Evolutionary conservation across 2,797 vertebrate species (phyloP), one percentile per base, ranked within the genome.

Genomic region (Cottoperca gobio): DNA sequence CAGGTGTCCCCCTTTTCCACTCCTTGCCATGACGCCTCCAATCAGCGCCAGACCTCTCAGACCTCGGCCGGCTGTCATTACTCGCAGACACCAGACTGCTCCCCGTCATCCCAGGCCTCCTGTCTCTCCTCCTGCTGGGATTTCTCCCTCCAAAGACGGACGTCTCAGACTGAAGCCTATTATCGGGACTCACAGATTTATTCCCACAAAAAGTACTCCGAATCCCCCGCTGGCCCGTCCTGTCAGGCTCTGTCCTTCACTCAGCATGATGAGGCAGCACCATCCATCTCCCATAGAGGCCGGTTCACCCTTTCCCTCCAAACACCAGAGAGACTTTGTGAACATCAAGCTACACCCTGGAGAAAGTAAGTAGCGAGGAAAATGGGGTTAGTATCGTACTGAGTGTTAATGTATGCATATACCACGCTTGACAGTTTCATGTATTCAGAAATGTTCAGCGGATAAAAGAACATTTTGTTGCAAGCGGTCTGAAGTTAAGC

Each of bases 131-230:
- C 78, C 73, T 54, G 61, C 71, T 82, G 81, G 78, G 77, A 74
- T n/a, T 75, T 79, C 35, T 78, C 74, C 8, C 55, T 73, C 52
- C 84, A 86, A 49, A 75, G 53, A 42, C 77, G 73, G 21, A 19
- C 48, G 11, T 48, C 54, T 67, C 81, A 77, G 64, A 48, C 45
- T 8, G 67, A 54, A 64, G 63, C 59, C 52, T 35, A n/a, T 87
- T 62, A 76, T 90, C 79, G 71, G 35, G 1, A 4, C 73, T 86
- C 70, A 23, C 89, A 87, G 81, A 73, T 58, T 24, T 50, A 73
- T 74, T 72, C 84, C 82, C 71, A 71, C 43, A 76, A 81, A 78
- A 71, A 69, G 35, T 10, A 11, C 78, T 61, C 55, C 0, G 54
- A 79, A 8, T 31, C 69, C 31, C 48, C 64, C 26, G 55, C 67